Evolutionary conservation across 1,140 invertebrate species (phyloP).

Genomic region (Drosophila truncata): DNA sequence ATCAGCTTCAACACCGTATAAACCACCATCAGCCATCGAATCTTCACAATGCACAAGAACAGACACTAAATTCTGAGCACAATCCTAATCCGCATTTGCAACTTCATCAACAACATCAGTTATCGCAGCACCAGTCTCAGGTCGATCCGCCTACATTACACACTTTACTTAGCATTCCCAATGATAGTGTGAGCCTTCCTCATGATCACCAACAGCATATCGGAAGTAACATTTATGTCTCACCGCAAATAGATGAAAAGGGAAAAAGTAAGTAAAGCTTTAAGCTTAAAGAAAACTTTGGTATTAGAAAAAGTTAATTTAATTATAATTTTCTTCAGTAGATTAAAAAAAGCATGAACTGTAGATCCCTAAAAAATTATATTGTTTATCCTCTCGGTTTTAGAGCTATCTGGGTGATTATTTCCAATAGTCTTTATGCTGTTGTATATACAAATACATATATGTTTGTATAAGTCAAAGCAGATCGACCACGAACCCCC

Average conservation of each 20-base stretch:
- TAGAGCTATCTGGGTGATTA: background rate
- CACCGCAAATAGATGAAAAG: constrained; percentile 65
- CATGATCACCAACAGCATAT: constrained; percentile 50
- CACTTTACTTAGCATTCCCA: constrained; percentile 38
- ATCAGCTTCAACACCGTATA: constrained; percentile 63
- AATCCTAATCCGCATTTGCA: constrained; percentile 35
- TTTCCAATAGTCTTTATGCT: background rate
- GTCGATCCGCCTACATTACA: constrained; percentile 53
- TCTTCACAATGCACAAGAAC: constrained; percentile 39
- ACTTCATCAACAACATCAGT: constrained; percentile 34
- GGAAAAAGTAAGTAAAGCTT: constrained; percentile 55
- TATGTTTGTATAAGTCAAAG: background rate
- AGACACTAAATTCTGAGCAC: constrained; percentile 32
- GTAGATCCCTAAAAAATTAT: no score
- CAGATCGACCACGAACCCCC: no score
- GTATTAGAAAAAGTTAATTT: no score
- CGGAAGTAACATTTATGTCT: constrained; percentile 46
- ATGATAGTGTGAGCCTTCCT: constrained; percentile 35
- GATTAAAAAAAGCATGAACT: no score
- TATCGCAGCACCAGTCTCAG: constrained; percentile 49
- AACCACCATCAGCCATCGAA: constrained; percentile 41
- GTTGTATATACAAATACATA: background rate
- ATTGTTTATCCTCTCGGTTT: background rate
- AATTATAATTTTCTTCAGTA: no score
- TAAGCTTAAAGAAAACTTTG: background rate